Evolutionary conservation across 2,888 invertebrate genomes (phyloP).

Genomic region (Parnassius glacialis): DNA sequence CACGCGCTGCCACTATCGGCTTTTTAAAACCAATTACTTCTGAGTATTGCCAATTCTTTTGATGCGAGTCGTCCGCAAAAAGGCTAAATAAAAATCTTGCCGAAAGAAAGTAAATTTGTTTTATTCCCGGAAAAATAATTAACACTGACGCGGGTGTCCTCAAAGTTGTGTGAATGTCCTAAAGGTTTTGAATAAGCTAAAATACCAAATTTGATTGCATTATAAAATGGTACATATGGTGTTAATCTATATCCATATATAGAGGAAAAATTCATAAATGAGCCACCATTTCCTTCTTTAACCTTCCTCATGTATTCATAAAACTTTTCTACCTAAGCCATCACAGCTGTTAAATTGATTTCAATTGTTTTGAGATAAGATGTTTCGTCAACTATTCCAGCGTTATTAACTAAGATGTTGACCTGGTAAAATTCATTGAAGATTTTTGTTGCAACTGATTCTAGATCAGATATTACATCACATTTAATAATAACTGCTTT

Average conservation of each 20-base stretch:
- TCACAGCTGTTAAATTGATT: constrained; percentile 47
- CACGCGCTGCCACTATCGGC: constrained; percentile 76
- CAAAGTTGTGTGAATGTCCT: constrained; percentile 56
- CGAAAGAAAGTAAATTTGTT: constrained; percentile 24
- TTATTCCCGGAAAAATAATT: constrained; percentile 72
- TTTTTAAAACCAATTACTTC: too few species aligned
- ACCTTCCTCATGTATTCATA: constrained; percentile 78
- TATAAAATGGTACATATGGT: constrained; percentile 74
- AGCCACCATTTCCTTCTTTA: constrained; percentile 65
- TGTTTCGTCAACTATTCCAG: constrained; percentile 43
- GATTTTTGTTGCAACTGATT: constrained; percentile 46
- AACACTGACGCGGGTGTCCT: constrained; percentile 58
- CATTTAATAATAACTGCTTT: constrained; percentile 64
- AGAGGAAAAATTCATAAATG: constrained; percentile 82
- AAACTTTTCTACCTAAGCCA: constrained; percentile 64
- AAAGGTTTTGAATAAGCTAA: constrained; percentile 68
- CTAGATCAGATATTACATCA: constrained; percentile 67
- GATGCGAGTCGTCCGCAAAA: constrained; percentile 33
- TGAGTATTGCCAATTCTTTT: too few species aligned
- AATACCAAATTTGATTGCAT: constrained; percentile 77
- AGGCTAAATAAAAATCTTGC: constrained; percentile 32
- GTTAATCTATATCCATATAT: constrained; percentile 73
- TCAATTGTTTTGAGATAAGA: constrained; percentile 35
- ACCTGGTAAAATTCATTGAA: constrained; percentile 42
- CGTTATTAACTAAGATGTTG: constrained; percentile 59